phyloP scores from a whole-genome alignment of 2,113 vertebrate genomes.

The Tetrao urogallus region DNA sequence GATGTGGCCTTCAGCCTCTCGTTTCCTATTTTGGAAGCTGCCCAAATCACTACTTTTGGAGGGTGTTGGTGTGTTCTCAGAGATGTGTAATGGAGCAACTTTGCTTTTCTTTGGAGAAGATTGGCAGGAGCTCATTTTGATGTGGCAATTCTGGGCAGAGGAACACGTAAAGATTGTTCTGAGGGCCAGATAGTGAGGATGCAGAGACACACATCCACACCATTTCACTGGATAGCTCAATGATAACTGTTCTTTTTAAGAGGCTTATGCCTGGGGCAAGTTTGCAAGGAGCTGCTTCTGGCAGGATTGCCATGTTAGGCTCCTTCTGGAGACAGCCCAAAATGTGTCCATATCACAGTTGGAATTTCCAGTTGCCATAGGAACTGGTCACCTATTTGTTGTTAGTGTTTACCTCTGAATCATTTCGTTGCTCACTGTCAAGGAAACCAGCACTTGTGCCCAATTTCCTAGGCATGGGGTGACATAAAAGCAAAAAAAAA shows the following conservation, averaged over 20 bases:
- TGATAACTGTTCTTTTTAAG: not conserved
- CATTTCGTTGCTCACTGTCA: slow-evolving; percentile 6
- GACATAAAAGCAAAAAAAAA: not conserved
- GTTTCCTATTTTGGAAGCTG: not conserved
- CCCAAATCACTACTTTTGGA: not conserved
- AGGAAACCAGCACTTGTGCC: not conserved
- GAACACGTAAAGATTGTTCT: not conserved
- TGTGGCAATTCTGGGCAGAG: not conserved
- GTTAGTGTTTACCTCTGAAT: not conserved
- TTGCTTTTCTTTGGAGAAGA: not conserved
- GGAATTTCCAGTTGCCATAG: not conserved
- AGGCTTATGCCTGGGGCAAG: not conserved
- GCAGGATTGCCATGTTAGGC: not conserved
- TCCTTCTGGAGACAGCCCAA: not conserved
- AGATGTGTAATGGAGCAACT: not conserved
- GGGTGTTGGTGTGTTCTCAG: not conserved
- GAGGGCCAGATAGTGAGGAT: not conserved
- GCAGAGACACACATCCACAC: not conserved
- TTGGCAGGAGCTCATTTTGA: not conserved
- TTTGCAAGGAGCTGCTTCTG: not conserved
- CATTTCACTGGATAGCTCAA: not conserved
- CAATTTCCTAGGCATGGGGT: not conserved
- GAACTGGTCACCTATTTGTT: not conserved
- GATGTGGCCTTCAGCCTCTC: not conserved
- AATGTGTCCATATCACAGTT: not conserved